Evolutionary conservation across 2,888 invertebrate genomes (phyloP).

Genomic region (Tinea trinotella): DNA sequence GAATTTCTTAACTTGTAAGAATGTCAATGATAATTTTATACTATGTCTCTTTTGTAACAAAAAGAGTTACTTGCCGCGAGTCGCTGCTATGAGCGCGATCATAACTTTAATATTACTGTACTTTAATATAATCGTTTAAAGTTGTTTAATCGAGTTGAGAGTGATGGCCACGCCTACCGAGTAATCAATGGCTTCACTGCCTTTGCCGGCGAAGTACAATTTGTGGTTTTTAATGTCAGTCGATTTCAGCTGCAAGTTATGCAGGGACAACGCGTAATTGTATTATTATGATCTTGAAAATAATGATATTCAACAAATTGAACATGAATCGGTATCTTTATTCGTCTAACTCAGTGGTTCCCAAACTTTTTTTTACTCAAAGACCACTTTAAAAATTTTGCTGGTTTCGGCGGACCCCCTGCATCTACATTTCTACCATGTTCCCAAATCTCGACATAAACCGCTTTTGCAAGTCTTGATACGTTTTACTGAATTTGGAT

Average conservation of each 20-base stretch:
- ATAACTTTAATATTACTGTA: slow-evolving; percentile 10
- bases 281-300: too few relatives aligned
- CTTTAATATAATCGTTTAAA: slow-evolving; percentile 12
- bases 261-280: not conserved
- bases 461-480: too few relatives aligned
- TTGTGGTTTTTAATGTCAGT: slow-evolving; percentile 14
- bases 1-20: not conserved
- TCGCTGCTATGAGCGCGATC: slow-evolving; percentile 2
- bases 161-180: slow-evolving; percentile 3
- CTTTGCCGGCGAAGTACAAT: not conserved
- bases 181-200: slow-evolving; percentile 17
- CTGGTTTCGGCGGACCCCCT: too few relatives aligned
- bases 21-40: not conserved
- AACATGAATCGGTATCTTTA: too few relatives aligned
- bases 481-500: too few relatives aligned
- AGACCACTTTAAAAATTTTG: too few relatives aligned
- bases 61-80: not conserved
- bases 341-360: too few relatives aligned
- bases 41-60: not conserved
- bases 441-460: too few relatives aligned
- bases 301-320: too few relatives aligned
- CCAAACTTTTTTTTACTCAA: too few relatives aligned
- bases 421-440: too few relatives aligned
- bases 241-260: slow-evolving; percentile 8
- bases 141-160: slow-evolving; percentile 14